Conservation (phyloP, 2,888 invertebrate genomes). For the Meloe dianella region DNA sequence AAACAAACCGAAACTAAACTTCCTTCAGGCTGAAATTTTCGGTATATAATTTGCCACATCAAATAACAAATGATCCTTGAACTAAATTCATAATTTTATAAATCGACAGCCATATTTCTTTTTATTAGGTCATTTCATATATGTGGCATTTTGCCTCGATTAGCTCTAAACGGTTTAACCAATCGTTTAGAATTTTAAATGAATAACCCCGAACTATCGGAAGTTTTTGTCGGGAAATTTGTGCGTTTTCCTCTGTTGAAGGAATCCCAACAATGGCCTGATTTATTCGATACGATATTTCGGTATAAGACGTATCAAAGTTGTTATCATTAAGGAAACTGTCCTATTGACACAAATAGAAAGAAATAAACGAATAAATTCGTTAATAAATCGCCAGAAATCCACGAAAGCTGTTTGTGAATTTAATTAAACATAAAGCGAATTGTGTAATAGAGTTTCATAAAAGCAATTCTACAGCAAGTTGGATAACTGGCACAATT, state of each 20-base stretch:
- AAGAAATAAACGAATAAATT: not conserved
- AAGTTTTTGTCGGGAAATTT: not conserved
- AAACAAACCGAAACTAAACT: not conserved
- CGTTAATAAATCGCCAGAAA: too few species aligned
- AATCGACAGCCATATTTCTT: not conserved
- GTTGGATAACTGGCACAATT: not conserved
- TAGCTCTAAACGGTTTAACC: not conserved
- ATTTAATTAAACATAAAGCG: slow-evolving; percentile 2
- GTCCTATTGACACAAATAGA: not conserved
- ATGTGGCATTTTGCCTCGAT: not conserved
- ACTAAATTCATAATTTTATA: not conserved
- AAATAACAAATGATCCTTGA: too few species aligned
- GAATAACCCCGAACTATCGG: not conserved
- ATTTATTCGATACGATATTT: not conserved
- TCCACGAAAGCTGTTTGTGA: not conserved
- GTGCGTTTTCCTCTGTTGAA: not conserved
- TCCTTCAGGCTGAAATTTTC: too few species aligned
- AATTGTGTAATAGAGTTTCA: not conserved
- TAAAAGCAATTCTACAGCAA: not conserved
- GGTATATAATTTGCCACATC: too few species aligned
- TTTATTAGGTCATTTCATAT: not conserved
- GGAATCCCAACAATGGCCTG: not conserved
- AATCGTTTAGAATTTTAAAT: not conserved
- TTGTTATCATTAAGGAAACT: not conserved
- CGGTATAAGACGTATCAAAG: not conserved